These are phyloP conservation scores for Xiphophorus birchmanni DNA, from an alignment of 2,797 vertebrate genomes.

Conservation along the genomic window DNA sequence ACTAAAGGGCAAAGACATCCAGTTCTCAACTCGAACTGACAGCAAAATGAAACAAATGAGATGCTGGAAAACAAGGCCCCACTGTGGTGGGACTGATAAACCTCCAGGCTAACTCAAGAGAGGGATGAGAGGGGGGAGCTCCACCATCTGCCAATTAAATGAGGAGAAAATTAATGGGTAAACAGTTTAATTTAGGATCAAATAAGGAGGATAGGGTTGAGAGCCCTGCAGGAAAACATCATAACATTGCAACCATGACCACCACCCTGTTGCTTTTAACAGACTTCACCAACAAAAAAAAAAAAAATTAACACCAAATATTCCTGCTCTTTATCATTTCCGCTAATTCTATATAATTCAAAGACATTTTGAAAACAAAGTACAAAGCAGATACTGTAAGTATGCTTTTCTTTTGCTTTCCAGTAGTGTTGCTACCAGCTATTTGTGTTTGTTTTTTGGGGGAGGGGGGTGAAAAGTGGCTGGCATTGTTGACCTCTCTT, in stretches of 20 bases:
- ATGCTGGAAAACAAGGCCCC: slow-evolving; percentile 38
- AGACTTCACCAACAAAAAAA: slow-evolving; percentile 41
- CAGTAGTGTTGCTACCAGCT: slow-evolving; percentile 39
- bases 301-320: slow-evolving; percentile 27
- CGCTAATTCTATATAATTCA: slow-evolving; percentile 34
- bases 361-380: slow-evolving; percentile 37
- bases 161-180: slow-evolving; percentile 64
- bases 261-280: slow-evolving; percentile 21
- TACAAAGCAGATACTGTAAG: slow-evolving; percentile 38
- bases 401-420: slow-evolving; percentile 44
- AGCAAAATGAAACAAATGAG: slow-evolving; percentile 66
- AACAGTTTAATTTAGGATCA: slow-evolving; percentile 61
- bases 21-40: slow-evolving; percentile 54
- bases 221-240: slow-evolving; percentile 32
- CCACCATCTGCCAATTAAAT: slow-evolving; percentile 64
- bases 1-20: slow-evolving; percentile 59
- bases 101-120: slow-evolving; percentile 53
- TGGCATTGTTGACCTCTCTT: slow-evolving; percentile 18
- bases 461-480: background rate
- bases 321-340: slow-evolving; percentile 26
- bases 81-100: slow-evolving; percentile 65
- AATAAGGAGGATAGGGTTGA: slow-evolving; percentile 43
- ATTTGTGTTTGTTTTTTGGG: slow-evolving; percentile 50
- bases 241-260: slow-evolving; percentile 17
- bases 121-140: slow-evolving; percentile 11